Evolutionary conservation across 1,140 invertebrate genomes (phyloP).

Genomic region (Drosophila azteca): DNA sequence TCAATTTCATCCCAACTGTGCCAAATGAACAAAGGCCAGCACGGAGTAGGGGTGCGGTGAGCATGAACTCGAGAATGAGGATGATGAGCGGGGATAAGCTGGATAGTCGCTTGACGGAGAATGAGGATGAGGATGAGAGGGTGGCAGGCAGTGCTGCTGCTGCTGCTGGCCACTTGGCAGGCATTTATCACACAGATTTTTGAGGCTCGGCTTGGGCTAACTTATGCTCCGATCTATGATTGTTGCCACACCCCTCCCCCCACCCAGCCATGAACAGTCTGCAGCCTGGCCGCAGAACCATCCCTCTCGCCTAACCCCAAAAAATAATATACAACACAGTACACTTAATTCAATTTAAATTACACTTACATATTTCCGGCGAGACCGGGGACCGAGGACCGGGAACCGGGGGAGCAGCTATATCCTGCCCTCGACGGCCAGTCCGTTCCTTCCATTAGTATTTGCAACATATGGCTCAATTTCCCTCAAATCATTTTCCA

Average conservation of each 20-base stretch:
- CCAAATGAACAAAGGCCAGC: conserved; percentile 3
- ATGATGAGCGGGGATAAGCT: not conserved
- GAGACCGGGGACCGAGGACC: conserved; percentile 11
- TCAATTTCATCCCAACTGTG: conserved; percentile 45
- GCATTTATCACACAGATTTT: conserved; percentile 75
- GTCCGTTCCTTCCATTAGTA: conserved; percentile 68
- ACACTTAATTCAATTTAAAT: conserved; percentile 83
- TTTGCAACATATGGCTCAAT: conserved; percentile 83
- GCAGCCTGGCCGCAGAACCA: too few relatives aligned
- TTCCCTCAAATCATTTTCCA: conserved; percentile 69
- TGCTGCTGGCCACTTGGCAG: conserved; percentile 62
- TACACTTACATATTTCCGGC: conserved; percentile 81
- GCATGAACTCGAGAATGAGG: too few relatives aligned
- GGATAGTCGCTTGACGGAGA: too few relatives aligned
- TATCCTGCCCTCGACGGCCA: conserved; percentile 26
- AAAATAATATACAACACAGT: conserved; percentile 40
- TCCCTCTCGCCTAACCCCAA: conserved; percentile 24
- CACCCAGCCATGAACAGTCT: too few relatives aligned
- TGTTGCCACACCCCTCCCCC: not conserved
- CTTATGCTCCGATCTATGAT: conserved; percentile 26
- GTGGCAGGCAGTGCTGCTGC: too few relatives aligned
- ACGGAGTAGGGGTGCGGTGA: too few relatives aligned
- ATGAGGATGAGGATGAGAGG: too few relatives aligned
- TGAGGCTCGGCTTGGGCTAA: not conserved
- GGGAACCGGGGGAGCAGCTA: not conserved